Base-by-base conservation (phyloP, 2,888 invertebrate genomes). In the Dryadula phaetusa region DNA sequence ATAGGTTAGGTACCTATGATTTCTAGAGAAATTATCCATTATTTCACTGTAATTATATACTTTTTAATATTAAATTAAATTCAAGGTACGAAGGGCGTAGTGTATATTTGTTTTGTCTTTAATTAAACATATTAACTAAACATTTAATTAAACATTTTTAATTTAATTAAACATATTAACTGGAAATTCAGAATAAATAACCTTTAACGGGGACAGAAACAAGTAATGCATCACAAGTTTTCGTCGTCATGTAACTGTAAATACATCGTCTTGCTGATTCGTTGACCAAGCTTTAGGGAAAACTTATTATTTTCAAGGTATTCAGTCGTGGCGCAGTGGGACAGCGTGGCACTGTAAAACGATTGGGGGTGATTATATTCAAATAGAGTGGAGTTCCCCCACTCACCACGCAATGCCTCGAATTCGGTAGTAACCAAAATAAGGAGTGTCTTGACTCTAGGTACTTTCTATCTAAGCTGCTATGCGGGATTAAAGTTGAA, bases 91-190 rank as follows among this genome's bases (percentile, higher is more conserved):
- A 6, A 32, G 63, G 56, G 47, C 77, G 71, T 73, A 67, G 64
- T 75, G 79, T 79, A 78, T 80, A 79, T 80, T 81, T 79, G 75
- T 82, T 86, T 85, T 82, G 82, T 84, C 87, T 87, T 88, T 86
- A 86, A 77, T 72, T 74, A 77, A 79, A 87, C 83, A 89, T 88
- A 89, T 86, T 84, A 83, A 84, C n/a, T n/a, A n/a, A n/a, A n/a
- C n/a, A n/a, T 87, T 88, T 86, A 86, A 77, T 72, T 74, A 77
- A 79, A 87, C 83, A 89, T 88, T 88, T 86, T 84, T n/a, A 83
- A 84, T 87, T 88, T 86, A 86, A 77, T 72, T 74, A 77, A 79
- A 87, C 83, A 89, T 88, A 89, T 86, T 84, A 85, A 85, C 87
- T 75, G 74, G 76, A 75, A 78, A 76, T 80, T 77, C 75, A 74